Evolutionary conservation across 2,797 vertebrate genomes (phyloP), one percentile per base, ranked within the genome.

Genomic region (Naso thynnoides): DNA sequence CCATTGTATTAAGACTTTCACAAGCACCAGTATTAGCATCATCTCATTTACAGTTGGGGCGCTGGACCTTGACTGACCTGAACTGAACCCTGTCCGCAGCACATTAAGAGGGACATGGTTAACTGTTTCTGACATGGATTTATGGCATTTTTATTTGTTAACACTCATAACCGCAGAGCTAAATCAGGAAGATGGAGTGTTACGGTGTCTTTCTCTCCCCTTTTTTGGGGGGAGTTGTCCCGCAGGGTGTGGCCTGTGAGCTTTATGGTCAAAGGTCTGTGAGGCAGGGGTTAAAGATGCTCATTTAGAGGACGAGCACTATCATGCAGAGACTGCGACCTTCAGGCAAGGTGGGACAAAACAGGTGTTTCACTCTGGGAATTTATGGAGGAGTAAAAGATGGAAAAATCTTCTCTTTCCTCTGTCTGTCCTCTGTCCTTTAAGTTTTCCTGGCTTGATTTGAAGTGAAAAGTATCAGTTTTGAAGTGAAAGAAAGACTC

Each of bases 291-390:
- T 84, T 81, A 81, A 88, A 79, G 48, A 70, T 42, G 14, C 47
- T 86, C 55, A 56, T 70, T 64, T 29, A 42, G 26, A 27, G 59
- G 70, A 80, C 61, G 6, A 75, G 89, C 58, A 1, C 61, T 42
- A 16, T 19, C 66, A 62, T 67, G 87, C 45, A 59, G 63, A 66
- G 72, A 55, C 58, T 0, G 0, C 2, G 29, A 83, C 75, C 81
- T 78, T 31, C n/a, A 56, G 78, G 81, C 60, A 41, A 45, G 56
- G 58, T 29, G 21, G 45, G n/a, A 78, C 50, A 11, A 75, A 88
- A 81, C 86, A 85, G 83, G 70, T 89, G 87, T 82, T 82, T 69
- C 21, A 6, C 73, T 77, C 5, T 2, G 4, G 74, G 76, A 82
- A 70, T 78, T 73, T 67, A 44, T 24, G 31, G 4, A 65, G 10